phyloP scores from a whole-genome alignment of 2,888 invertebrate genomes.

The Erebia aethiops region DNA sequence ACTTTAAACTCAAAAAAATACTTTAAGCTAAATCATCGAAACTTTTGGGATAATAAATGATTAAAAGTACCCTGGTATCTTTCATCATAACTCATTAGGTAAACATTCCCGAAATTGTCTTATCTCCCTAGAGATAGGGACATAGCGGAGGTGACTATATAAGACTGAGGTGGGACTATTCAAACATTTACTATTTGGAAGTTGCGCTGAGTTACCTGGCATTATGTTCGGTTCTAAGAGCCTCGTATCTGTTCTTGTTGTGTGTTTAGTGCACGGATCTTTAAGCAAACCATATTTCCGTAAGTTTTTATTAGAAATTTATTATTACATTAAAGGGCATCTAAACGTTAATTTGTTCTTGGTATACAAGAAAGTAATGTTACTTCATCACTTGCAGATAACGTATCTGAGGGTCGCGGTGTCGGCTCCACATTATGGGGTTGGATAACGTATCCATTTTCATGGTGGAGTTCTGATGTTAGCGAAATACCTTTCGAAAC shows the following conservation, averaged over 20 bases:
- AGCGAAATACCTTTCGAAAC: slow-evolving; percentile 48
- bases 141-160: slow-evolving; percentile 62
- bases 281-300: slow-evolving; percentile 63
- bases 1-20: too few species aligned
- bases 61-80: slow-evolving; percentile 58
- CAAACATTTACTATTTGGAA: slow-evolving; percentile 65
- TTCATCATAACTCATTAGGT: slow-evolving; percentile 71
- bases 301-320: slow-evolving; percentile 54
- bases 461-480: slow-evolving; percentile 63
- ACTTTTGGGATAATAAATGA: slow-evolving; percentile 56
- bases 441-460: slow-evolving; percentile 75
- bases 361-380: background rate
- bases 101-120: slow-evolving; percentile 74
- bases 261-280: slow-evolving; percentile 51
- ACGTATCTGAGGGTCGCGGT: slow-evolving; percentile 62
- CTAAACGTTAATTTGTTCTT: background rate
- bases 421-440: slow-evolving; percentile 71
- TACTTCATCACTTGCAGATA: slow-evolving; percentile 61
- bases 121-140: slow-evolving; percentile 72
- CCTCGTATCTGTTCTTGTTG: slow-evolving; percentile 53
- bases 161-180: slow-evolving; percentile 59
- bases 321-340: background rate
- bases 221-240: slow-evolving; percentile 58
- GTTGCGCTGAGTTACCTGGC: slow-evolving; percentile 46
- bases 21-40: slow-evolving; percentile 12